Conservation (phyloP, 2,113 vertebrate genomes). For the Ophthalmolycus amberensis region DNA sequence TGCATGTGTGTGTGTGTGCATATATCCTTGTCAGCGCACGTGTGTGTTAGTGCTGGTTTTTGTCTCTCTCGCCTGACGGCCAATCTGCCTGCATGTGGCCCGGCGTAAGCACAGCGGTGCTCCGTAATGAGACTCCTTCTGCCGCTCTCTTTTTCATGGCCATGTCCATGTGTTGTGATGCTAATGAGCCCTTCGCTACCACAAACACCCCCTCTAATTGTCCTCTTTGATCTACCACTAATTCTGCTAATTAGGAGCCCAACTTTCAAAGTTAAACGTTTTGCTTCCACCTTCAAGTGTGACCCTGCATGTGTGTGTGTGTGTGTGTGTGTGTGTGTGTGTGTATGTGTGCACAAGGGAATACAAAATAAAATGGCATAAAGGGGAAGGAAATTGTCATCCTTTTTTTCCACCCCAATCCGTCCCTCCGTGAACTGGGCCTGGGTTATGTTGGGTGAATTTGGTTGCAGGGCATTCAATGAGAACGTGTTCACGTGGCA, state of each 20-base stretch:
- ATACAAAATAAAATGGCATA: conserved; percentile 39
- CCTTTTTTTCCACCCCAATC: neutral
- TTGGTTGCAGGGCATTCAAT: conserved; percentile 8
- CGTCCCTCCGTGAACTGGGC: conserved; percentile 10
- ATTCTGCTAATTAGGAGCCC: conserved; percentile 84
- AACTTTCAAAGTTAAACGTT: conserved; percentile 82
- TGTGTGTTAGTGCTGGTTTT: conserved; percentile 23
- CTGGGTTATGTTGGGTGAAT: neutral
- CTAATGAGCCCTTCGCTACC: conserved; percentile 81
- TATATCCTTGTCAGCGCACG: conserved; percentile 11
- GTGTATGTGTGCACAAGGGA: conserved; percentile 8
- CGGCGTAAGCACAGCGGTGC: conserved; percentile 42
- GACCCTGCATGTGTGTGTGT: conserved; percentile 7
- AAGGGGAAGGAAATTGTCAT: conserved; percentile 19
- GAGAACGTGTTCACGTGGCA: conserved; percentile 14
- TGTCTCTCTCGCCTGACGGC: conserved; percentile 42
- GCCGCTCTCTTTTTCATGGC: conserved; percentile 62
- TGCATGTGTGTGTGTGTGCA: neutral
- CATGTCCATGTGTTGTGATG: conserved; percentile 82
- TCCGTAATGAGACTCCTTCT: conserved; percentile 77
- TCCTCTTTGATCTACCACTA: conserved; percentile 85
- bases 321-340: neutral
- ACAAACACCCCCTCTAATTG: conserved; percentile 81
- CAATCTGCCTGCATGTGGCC: conserved; percentile 69
- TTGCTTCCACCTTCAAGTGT: conserved; percentile 69